A percentile compares a stretch with the other conserved stretches of the same genome.
These are phyloP conservation scores for Eupithecia dodoneata DNA, from an alignment of 2,888 invertebrate genomes.

Conservation along the genomic window DNA sequence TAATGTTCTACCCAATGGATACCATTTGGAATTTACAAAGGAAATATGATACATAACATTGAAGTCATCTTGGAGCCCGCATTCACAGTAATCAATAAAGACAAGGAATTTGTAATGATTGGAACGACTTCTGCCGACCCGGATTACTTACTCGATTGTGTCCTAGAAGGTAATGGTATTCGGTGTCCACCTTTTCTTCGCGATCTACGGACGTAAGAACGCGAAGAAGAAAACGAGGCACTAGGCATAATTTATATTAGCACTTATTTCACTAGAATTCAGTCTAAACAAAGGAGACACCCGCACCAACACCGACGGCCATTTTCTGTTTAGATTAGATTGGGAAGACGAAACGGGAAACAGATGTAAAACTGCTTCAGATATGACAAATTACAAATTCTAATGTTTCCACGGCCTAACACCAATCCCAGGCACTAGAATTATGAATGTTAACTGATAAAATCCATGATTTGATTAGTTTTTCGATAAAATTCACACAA, in stretches of 20 bases:
- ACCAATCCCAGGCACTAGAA: conserved; percentile 74
- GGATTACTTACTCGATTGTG: conserved; percentile 90
- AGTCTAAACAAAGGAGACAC: conserved; percentile 93
- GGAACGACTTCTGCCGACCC: conserved; percentile 77
- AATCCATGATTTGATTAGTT: conserved; percentile 74
- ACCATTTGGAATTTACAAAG: conserved; percentile 13
- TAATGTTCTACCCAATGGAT: conserved; percentile 14
- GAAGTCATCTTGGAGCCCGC: conserved; percentile 20
- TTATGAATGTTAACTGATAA: conserved; percentile 70
- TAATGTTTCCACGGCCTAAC: conserved; percentile 61
- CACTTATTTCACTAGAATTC: conserved; percentile 83
- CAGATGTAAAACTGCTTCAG: conserved; percentile 70
- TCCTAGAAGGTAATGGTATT: conserved; percentile 91
- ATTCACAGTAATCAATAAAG: conserved; percentile 45
- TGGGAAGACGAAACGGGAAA: conserved; percentile 79
- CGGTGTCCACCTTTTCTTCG: conserved; percentile 96
- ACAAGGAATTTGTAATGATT: conserved; percentile 57
- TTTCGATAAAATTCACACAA: conserved; percentile 71
- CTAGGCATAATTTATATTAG: conserved; percentile 92
- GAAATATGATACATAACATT: conserved; percentile 5
- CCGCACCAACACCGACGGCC: conserved; percentile 91
- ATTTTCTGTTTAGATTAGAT: conserved; percentile 89
- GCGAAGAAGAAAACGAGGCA: conserved; percentile 96
- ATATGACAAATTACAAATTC: conserved; percentile 54
- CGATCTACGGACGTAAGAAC: conserved; percentile 95